A percentile compares a stretch with the other conserved stretches of the same genome.
Conservation (phyloP, 2,888 invertebrate genomes). For the Drosophila siamana region DNA sequence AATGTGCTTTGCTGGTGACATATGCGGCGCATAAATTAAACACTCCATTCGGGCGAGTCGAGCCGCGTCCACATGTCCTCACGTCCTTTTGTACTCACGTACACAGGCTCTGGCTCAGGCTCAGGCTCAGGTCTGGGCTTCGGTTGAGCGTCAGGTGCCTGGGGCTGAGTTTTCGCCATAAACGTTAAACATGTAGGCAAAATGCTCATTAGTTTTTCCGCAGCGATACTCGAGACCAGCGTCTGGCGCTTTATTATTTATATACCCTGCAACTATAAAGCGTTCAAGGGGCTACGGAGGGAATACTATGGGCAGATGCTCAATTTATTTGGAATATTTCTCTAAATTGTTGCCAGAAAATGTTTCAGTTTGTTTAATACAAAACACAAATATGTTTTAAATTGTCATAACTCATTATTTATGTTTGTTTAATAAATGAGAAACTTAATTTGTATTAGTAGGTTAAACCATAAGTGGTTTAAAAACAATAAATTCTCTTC, state of each 20-base stretch:
- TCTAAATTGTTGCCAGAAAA: no score
- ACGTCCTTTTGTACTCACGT: slow-evolving; percentile 75
- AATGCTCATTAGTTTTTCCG: slow-evolving; percentile 73
- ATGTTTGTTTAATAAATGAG: no score
- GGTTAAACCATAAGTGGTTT: no score
- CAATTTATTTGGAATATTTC: background rate
- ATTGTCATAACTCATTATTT: no score
- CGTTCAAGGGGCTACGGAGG: background rate
- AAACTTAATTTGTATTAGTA: no score
- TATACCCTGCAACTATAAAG: slow-evolving; percentile 22
- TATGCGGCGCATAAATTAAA: slow-evolving; percentile 78
- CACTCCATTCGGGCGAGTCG: slow-evolving; percentile 58
- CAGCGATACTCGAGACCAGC: slow-evolving; percentile 34
- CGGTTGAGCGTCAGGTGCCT: slow-evolving; percentile 39
- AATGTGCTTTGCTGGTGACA: slow-evolving; percentile 57
- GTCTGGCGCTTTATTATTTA: slow-evolving; percentile 16
- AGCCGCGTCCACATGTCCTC: slow-evolving; percentile 50
- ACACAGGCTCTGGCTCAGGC: slow-evolving; percentile 13
- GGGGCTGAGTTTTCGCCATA: slow-evolving; percentile 58
- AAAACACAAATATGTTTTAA: no score
- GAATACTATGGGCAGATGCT: background rate
- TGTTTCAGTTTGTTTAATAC: no score
- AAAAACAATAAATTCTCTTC: no score
- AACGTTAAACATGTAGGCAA: slow-evolving; percentile 59
- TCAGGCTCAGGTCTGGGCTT: background rate